Percentiles rank a stretch among this genome's conserved stretches.
Conservation (phyloP, 2,113 vertebrate species). For the Siniperca chuatsi region DNA sequence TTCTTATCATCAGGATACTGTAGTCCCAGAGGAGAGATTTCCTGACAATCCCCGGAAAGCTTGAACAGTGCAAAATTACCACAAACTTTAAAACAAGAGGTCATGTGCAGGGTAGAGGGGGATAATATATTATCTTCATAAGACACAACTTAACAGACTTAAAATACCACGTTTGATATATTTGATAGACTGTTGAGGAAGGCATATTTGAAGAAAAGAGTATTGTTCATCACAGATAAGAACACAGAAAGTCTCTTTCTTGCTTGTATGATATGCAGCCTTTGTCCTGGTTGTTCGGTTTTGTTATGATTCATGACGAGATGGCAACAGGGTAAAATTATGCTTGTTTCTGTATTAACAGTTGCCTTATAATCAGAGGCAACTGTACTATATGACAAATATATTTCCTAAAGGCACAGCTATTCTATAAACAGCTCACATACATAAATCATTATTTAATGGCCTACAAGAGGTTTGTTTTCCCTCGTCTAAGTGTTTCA, state of each 20-base stretch:
- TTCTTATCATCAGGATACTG: conserved; percentile 61
- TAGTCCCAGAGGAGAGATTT: not conserved
- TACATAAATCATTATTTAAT: conserved; percentile 29
- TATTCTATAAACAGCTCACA: conserved; percentile 13
- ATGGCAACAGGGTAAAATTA: not conserved
- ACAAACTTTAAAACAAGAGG: not conserved
- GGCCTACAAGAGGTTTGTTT: not conserved
- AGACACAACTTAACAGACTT: not conserved
- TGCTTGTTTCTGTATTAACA: not conserved
- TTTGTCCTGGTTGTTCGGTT: not conserved
- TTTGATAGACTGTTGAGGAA: not conserved
- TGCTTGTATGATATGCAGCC: not conserved
- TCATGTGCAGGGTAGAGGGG: not conserved
- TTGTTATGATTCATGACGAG: not conserved
- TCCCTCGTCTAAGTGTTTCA: not conserved
- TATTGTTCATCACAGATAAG: conserved; percentile 11
- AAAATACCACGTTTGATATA: not conserved
- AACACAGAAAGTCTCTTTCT: not conserved
- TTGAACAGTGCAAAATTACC: conserved; percentile 19
- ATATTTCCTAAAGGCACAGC: not conserved
- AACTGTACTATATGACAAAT: not conserved
- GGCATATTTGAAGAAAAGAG: not conserved
- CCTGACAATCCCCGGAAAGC: conserved; percentile 33
- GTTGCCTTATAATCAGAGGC: not conserved
- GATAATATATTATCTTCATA: conserved; percentile 13